A percentile compares a stretch with the other conserved stretches of the same genome.
phyloP scores from a whole-genome alignment of 2,113 vertebrate species.

The Suricata suricatta region DNA sequence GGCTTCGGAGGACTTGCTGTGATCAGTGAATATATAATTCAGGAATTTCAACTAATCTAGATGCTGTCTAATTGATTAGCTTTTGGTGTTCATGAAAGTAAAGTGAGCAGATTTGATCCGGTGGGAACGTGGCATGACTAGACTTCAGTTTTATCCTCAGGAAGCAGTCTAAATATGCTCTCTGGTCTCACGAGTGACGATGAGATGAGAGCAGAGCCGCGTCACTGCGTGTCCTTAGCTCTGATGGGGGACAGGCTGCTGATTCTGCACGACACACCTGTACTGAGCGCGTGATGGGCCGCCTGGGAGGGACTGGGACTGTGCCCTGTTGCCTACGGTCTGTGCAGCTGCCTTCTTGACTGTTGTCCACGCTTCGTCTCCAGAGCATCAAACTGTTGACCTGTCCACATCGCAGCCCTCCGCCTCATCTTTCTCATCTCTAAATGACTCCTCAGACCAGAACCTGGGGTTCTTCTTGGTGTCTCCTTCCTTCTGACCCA shows the following conservation, averaged over 20 bases:
- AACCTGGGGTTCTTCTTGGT: neutral
- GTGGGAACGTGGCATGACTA: neutral
- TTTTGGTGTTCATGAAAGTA: constrained; percentile 9
- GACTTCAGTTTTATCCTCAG: constrained; percentile 36
- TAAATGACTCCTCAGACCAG: neutral
- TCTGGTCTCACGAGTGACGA: neutral
- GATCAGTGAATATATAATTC: neutral
- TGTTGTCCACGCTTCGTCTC: neutral
- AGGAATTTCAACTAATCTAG: neutral
- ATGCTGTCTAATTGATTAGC: constrained; percentile 18
- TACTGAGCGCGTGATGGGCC: neutral
- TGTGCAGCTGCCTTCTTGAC: neutral
- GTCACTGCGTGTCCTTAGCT: neutral
- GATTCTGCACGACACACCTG: rapidly evolving
- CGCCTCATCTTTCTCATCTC: neutral
- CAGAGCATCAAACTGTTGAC: neutral
- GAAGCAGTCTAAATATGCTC: neutral
- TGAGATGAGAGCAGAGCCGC: neutral
- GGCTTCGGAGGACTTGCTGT: no score
- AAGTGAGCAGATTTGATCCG: neutral
- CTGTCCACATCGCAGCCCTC: neutral
- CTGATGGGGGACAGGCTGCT: rapidly evolving
- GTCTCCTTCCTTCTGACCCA: neutral
- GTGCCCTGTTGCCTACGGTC: neutral
- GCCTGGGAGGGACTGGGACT: neutral